Evolutionary conservation across 2,888 invertebrate species (phyloP).

Genomic region (Eurois occulta): DNA sequence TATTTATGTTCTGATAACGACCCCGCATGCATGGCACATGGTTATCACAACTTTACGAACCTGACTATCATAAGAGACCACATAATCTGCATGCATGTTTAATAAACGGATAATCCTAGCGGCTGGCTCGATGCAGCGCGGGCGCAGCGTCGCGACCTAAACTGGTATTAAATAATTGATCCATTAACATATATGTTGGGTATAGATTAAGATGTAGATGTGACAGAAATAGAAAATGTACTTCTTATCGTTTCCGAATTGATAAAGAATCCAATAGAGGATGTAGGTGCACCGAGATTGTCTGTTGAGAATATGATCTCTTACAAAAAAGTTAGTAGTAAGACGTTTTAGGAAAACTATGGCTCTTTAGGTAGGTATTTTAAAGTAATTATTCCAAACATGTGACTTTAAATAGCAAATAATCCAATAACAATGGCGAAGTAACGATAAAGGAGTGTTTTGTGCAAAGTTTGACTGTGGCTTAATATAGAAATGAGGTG

Average conservation of each 20-base stretch:
- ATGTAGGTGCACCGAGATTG: not conserved
- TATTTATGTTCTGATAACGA: slow-evolving; percentile 19
- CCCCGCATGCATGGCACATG: slow-evolving; percentile 48
- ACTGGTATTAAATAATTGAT: slow-evolving; percentile 71
- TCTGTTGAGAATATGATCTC: not conserved
- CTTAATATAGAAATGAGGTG: not conserved
- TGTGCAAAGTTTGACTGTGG: not conserved
- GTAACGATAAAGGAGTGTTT: not conserved
- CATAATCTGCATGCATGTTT: slow-evolving; percentile 69
- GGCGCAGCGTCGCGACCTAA: slow-evolving; percentile 63
- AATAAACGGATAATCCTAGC: slow-evolving; percentile 68
- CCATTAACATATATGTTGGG: slow-evolving; percentile 66
- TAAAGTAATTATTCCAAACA: not conserved
- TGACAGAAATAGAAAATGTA: slow-evolving; percentile 6
- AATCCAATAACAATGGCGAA: not conserved
- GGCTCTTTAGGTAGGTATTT: not conserved
- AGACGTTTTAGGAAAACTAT: not conserved
- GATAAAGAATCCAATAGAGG: not conserved
- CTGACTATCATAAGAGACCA: slow-evolving; percentile 62
- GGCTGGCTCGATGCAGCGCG: slow-evolving; percentile 44
- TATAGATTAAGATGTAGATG: slow-evolving; percentile 52
- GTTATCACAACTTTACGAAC: slow-evolving; percentile 53
- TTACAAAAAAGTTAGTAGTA: not conserved
- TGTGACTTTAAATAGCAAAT: not conserved
- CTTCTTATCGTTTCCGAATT: slow-evolving; percentile 5